Base-by-base conservation (phyloP, 2,888 invertebrate species). In the Cantharis rustica region DNA sequence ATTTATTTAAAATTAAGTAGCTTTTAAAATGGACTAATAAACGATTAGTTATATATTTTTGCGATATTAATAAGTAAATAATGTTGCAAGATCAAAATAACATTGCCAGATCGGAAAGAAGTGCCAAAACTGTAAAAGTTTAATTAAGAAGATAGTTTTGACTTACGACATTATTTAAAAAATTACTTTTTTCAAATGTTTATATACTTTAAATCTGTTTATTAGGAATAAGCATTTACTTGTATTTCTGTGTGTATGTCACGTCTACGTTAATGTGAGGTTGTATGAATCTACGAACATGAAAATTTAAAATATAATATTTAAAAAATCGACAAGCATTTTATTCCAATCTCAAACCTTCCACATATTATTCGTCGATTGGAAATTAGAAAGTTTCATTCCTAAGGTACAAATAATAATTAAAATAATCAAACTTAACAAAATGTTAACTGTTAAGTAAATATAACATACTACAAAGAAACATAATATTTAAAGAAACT, bases 231-330 rank as follows among this genome's bases (percentile, higher is more conserved):
- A 86, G 84, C 83, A 84, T 84, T 86, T 84, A 87, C 86, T 87
- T 87, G 87, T 87, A 87, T 86, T 87, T 88, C 85, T 87, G 88
- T 87, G 86, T 88, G 87, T 86, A 86, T 87, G 87, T 87, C 83
- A 86, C 85, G 86, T 86, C 85, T 86, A 86, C 84, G 85, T 87
- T 85, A 85, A 86, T 87, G 87, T 87, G 86, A 85, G 87, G 86
- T 87, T 88, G 87, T 87, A 87, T 86, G 87, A 85, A 87, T 84
- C 83, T 87, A 87, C 86, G 86, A 85, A 85, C 83, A 86, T 84
- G 86, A 84, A 86, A 85, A 86, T 86, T 86, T 86, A 86, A 87
- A 88, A 87, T 87, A 87, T 85, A 66, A 86, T 85, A 85, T 70
- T 77, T 77, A 72, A 74, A 71, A 73, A 74, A 68, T 66, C 13